Evolutionary conservation across 2,797 vertebrate species (phyloP), one percentile per base, ranked within the genome.

Genomic region (Lepus oiostolus): DNA sequence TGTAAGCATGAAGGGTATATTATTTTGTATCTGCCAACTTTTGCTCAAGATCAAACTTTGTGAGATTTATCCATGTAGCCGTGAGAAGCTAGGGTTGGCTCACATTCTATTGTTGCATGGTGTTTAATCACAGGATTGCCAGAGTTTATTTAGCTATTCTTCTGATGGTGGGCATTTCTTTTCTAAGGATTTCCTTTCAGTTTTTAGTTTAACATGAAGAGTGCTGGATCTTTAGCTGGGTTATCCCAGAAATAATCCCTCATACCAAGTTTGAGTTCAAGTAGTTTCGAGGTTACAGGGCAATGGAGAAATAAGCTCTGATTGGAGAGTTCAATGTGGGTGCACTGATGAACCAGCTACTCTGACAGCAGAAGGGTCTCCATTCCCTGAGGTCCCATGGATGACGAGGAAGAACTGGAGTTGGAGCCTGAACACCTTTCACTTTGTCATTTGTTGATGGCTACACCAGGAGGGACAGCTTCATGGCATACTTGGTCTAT

Each of bases 31-130:
- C 17, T 82, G 63, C 68, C 22, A 52, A 50, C 32, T 70, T 65
- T 91, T 89, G 11, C 60, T 92, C 32, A 94, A 82, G 94, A 70
- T 90, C 80, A 92, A 65, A 22, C 71, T 83, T 92, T 5, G 19
- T 82, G n/a, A 90, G 60, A 93, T 88, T 91, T 42, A 79, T 65
- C 91, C 38, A 74, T 58, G 35, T 50, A 76, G 54, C 79, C 35
- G 70, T 30, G 60, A 94, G 50, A 90, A 74, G 54, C n/a, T 89
- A 76, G 17, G 50, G 38, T 62, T 89, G 35, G 26, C 54, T 79
- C 32, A 75, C 42, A 16, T 88, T 95, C 68, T 77, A 81, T 42
- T 28, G 32, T 47, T 72, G 26, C 1, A 22, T 50, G 63, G 8
- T 42, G 82, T 42, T n/a, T n/a, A n/a, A n/a, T n/a, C n/a, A n/a